Base-by-base conservation (phyloP, 2,888 invertebrate genomes). In the Adineta ricciae region DNA sequence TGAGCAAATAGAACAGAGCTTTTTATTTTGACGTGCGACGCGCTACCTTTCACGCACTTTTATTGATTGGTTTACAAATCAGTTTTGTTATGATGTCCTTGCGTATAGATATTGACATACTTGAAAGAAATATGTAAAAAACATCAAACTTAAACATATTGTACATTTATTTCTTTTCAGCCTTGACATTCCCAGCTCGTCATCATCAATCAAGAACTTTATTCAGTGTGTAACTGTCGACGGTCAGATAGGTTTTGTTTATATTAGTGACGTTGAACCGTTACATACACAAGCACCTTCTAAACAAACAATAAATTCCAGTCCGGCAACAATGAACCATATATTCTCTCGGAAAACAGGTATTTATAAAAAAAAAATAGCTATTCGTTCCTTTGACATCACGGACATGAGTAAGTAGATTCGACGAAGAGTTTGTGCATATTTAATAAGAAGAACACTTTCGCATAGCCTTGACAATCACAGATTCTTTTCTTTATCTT, bases 191-290 rank as follows among this genome's bases (percentile, higher is more conserved):
- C 32, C 64, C 14, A 36, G 0, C 4, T 64, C 64, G 14, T 64
- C 64, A 16, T 32, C 64, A 32, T 11, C 78, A 41, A 78, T 24
- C 1, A 38, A 78, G 38, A 41, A 41, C 32, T 24, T 78, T 78
- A 21, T 78, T 24, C 78, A 78, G 14, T 78, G 78, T 41, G 24
- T 78, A 24, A 24, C 78, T 11, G 8, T 21, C 11, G 41, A 78
- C 32, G 78, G 78, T 9, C 78, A 78, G 41, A 78, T 78, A 14
- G 78, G 78, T n/a, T 78, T 19, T 78, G 41, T 78, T 78, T 78
- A 78, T 41, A 78, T 14, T 78, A n/a, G 4, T 32, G 8, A 78
- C 41, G 41, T 41, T 78, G 78, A 78, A n/a, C 78, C 78, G 21
- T 38, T 78, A 41, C 78, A 78, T n/a, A 19, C 41, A 5, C 24